Base-by-base conservation (phyloP, 2,888 invertebrate genomes). In the Hedya salicella region DNA sequence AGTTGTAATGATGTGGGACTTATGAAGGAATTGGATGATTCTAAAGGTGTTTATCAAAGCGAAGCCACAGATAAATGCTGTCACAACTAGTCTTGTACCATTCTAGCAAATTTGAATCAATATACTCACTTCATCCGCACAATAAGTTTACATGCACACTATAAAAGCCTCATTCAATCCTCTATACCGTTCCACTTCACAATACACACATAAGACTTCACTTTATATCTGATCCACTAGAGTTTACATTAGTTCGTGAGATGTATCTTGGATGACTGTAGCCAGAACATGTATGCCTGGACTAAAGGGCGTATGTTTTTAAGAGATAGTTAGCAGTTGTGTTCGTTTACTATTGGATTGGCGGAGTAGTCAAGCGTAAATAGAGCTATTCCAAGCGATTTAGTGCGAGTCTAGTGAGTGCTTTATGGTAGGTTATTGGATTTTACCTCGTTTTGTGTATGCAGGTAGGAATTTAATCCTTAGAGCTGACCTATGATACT, bases 361-460 rank as follows among this genome's bases (percentile, higher is more conserved):
- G 25, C 13, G 14, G 11, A 36, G 11, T 17, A 16, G 53, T 40
- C 21, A 40, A 30, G 56, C 56, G 42, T 30, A 17, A 25, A 56
- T 56, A 30, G 42, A 39, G 14, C 40, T 56, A 30, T 56, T 56
- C 42, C 56, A 44, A 16, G 42, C 56, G 42, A 56, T 56, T 44
- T 44, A 44, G 56, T 42, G 56, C 6, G 42, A 13, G 42, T 42
- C 14, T 54, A 25, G 53, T 25, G 53, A 53, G 53, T 39, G 54
- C 40, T 54, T 42, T 11, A 54, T 42, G 14, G 21, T 39, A 6
- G 8, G 40, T n/a, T 54, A 54, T 54, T 54, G 11, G 40, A 54
- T 54, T 54, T 9, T 14, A 9, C 14, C 40, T 25, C 25, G 40
- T 54, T 40, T 4, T 3, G 25, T 53, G 32, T 32, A 9, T 32